Evolutionary conservation across 2,797 vertebrate species (phyloP), one percentile per base, ranked within the genome.

Genomic region (Apogon hyalosoma): DNA sequence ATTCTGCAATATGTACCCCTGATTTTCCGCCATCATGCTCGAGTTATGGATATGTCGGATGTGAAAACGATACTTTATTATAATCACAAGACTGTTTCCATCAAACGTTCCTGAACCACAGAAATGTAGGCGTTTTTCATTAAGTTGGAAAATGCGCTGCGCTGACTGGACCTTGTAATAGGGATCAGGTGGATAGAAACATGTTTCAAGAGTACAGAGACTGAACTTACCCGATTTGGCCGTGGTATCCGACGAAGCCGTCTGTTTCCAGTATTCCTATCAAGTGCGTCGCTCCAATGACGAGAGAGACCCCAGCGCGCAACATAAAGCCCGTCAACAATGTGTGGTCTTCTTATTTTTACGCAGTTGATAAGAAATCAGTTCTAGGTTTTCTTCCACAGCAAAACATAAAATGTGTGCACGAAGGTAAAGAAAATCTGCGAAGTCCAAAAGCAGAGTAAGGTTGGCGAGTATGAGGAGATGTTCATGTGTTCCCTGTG

Each of bases 191-290:
- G 28, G 31, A 42, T 3, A 52, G 39, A 28, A 46, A 56, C 12
- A 19, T 5, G 36, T 47, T 40, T 7, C 0, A 56, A 13, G 13
- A 67, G 43, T 42, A 51, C 60, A 51, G 15, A 45, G 55, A 67
- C 40, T 40, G 51, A 94, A 96, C 97, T 98, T 95, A 99, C 97
- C 96, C 61, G 75, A 76, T 85, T 60, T 71, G 63, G 90, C 84
- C 91, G 82, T 86, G 68, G 53, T 77, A 64, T 83, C 86, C 77
- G 50, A 78, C 69, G 82, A 70, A 86, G 80, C 79, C 80, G 89
- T 78, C 62, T 43, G 73, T 84, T 87, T 90, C 83, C 86, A 90
- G 82, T 90, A 91, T 95, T 92, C 93, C 92, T 92, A 83, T 91
- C 87, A 91, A 91, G 93, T 92, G 93, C 93, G 83, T 80, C 86